Evolutionary conservation across 1,140 invertebrate species (phyloP).

Genomic region (Lineus longissimus): DNA sequence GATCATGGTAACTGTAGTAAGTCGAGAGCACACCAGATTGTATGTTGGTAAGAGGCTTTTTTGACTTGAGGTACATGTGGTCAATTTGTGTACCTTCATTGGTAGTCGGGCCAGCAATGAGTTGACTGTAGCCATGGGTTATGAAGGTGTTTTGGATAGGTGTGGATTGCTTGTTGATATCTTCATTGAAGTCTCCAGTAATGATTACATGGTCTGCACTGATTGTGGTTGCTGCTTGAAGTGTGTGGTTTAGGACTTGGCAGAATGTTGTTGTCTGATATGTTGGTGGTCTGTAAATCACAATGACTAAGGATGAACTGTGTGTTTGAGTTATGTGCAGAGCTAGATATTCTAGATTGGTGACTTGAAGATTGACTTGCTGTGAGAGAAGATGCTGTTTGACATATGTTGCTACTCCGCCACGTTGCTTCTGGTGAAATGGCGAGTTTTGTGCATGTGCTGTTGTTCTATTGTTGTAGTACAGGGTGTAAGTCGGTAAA

Average conservation of each 20-base stretch:
- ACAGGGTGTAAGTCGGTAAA: neutral
- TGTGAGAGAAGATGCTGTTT: neutral
- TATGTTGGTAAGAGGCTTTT: neutral
- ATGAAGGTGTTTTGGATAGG: neutral
- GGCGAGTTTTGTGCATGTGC: too few relatives aligned
- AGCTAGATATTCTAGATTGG: slow-evolving; percentile 7
- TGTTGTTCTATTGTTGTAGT: neutral
- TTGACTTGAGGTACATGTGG: slow-evolving; percentile 7
- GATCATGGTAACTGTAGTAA: slow-evolving; percentile 20
- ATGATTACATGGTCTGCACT: neutral
- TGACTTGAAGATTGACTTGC: neutral
- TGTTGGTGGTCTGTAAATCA: slow-evolving; percentile 15
- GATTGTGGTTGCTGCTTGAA: neutral
- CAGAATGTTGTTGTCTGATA: slow-evolving; percentile 5
- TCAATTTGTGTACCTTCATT: slow-evolving; percentile 8
- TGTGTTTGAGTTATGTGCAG: too few relatives aligned
- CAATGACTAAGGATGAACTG: too few relatives aligned
- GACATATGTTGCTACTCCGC: neutral
- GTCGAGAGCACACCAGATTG: slow-evolving; percentile 4
- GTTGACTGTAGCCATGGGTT: slow-evolving; percentile 9
- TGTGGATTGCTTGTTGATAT: neutral
- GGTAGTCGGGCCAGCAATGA: slow-evolving; percentile 8
- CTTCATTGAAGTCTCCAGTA: slow-evolving; percentile 20
- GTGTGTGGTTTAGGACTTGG: neutral
- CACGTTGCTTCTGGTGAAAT: neutral